Base-by-base conservation (phyloP, 2,888 invertebrate species). In the Aleiodes leptofemur region DNA sequence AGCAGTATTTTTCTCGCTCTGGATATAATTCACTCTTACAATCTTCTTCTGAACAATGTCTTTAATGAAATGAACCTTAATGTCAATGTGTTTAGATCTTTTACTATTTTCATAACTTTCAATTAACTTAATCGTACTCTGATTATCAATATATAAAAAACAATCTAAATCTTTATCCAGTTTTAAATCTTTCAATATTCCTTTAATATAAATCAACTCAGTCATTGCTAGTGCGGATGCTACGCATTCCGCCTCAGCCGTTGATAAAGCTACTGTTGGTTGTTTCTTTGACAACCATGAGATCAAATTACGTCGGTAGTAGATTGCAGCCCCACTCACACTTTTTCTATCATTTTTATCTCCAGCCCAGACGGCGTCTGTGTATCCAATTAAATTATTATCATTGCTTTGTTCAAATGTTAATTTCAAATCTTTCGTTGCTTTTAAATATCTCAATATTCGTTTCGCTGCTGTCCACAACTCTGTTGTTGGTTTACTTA, bases 221-320 rank as follows among this genome's bases (percentile, higher is more conserved):
- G 80, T 78, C 59, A 76, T 76, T 34, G 82, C 80, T 77, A 82
- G 78, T 43, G 79, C 71, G 7, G 80, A 51, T 8, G 80, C 77
- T 8, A 82, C 61, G 55, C 76, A 82, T 75, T 84, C 84, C 1
- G 83, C 83, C 74, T 85, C 81, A n/a, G 81, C 72, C 75, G 77
- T 73, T 7, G 79, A 81, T 1, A 71, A 43, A 9, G 84, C 75
- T 1, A 83, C 81, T 31, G 77, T 80, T 6, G 69, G 74, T 80
- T 86, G 86, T 34, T 84, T 85, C 14, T 76, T 69, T 69, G 82
- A 82, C 14, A 74, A 51, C 85, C 87, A 86, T 6, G 61, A 61
- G 8, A 72, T 38, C 31, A 38, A 61, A 13, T 53, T 64, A 9
- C 72, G 51, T 61, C 61, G 61, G 51, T 61, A 61, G 14, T n/a